Percentiles rank a stretch among this genome's conserved stretches.
phyloP scores from a whole-genome alignment of 2,797 vertebrate genomes.

The Sardinella longiceps region DNA sequence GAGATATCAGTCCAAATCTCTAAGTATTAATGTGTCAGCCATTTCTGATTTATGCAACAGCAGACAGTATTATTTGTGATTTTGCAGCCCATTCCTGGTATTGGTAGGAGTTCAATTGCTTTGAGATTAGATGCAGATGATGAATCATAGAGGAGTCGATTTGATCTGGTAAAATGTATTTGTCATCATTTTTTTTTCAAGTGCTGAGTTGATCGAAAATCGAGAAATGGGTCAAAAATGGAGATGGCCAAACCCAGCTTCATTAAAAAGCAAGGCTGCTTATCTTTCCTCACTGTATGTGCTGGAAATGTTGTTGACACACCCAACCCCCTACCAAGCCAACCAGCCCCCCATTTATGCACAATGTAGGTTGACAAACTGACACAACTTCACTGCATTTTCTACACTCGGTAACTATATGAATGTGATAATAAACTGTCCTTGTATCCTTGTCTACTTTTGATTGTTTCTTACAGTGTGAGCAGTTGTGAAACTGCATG shows the following conservation, averaged over 20 bases:
- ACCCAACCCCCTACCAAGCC: too few species aligned
- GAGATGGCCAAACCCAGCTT: not conserved
- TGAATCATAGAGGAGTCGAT: not conserved
- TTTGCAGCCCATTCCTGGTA: slow-evolving; percentile 15
- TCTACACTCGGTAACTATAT: too few species aligned
- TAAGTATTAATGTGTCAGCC: not conserved
- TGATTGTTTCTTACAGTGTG: not conserved
- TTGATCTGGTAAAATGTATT: not conserved
- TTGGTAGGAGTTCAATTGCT: not conserved
- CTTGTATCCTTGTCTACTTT: too few species aligned
- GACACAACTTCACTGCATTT: too few species aligned
- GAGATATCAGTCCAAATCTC: not conserved
- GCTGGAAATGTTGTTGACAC: not conserved
- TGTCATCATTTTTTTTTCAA: not conserved
- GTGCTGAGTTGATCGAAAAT: not conserved
- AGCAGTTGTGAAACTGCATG: not conserved
- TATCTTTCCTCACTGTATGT: not conserved
- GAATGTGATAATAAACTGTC: too few species aligned
- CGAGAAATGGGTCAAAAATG: not conserved
- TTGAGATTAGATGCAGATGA: slow-evolving; percentile 12
- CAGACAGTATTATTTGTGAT: slow-evolving; percentile 1
- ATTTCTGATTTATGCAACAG: not conserved
- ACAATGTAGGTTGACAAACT: too few species aligned
- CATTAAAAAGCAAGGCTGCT: not conserved
- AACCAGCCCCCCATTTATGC: too few species aligned